phyloP scores from a whole-genome alignment of 1,140 invertebrate species.

The Glomeris maerens region DNA sequence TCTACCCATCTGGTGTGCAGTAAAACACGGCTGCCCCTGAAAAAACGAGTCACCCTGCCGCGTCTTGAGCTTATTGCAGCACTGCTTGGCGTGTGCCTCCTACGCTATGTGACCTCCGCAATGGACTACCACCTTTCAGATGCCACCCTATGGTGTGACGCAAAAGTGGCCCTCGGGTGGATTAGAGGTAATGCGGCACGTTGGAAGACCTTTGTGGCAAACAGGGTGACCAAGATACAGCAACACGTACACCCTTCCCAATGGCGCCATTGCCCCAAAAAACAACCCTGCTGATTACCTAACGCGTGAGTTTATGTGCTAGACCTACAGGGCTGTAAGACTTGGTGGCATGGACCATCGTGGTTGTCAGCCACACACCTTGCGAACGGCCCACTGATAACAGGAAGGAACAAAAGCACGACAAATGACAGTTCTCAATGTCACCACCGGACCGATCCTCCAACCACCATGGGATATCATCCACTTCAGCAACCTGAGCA shows the following conservation, averaged over 20 bases:
- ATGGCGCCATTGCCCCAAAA: slow-evolving; percentile 4
- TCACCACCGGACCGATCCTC: not conserved
- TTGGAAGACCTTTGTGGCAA: slow-evolving; percentile 14
- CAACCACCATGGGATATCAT: not conserved
- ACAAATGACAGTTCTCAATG: not conserved
- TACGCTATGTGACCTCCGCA: not conserved
- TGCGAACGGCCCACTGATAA: not conserved
- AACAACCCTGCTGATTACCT: slow-evolving; percentile 11
- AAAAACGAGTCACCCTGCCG: slow-evolving; percentile 7
- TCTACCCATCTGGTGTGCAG: not conserved
- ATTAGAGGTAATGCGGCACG: slow-evolving; percentile 24
- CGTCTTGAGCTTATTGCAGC: slow-evolving; percentile 6
- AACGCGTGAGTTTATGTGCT: not conserved
- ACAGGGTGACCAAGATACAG: slow-evolving; percentile 10
- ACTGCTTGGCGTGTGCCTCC: slow-evolving; percentile 4
- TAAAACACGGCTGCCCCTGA: slow-evolving; percentile 11
- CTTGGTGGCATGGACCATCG: slow-evolving; percentile 2
- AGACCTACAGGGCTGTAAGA: not conserved
- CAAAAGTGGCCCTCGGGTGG: not conserved
- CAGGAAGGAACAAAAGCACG: too few relatives aligned
- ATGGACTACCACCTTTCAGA: not conserved
- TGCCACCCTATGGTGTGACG: not conserved
- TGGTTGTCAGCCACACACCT: slow-evolving; percentile 5
- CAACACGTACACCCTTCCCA: not conserved
- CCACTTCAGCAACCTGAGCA: not conserved